Evolutionary conservation across 2,888 invertebrate genomes (phyloP).

Genomic region (Amblyteles armatorius): DNA sequence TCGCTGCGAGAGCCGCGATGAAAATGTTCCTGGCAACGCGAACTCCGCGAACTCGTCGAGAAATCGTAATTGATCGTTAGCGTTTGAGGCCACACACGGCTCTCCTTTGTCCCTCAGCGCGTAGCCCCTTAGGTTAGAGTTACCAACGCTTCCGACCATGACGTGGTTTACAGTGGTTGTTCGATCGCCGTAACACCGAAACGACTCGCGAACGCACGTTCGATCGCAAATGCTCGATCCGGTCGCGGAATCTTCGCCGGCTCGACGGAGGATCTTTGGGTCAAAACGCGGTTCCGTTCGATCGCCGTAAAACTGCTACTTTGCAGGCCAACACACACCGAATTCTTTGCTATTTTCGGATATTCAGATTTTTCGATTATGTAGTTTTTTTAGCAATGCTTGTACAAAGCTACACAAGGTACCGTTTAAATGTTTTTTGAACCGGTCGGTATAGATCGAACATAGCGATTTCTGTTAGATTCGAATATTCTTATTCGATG

Average conservation of each 20-base stretch:
- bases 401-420: too few relatives aligned
- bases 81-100: background rate
- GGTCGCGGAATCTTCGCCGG: background rate
- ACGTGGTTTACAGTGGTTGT: slow-evolving; percentile 72
- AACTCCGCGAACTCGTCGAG: background rate
- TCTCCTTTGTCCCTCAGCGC: slow-evolving; percentile 28
- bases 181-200: background rate
- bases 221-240: background rate
- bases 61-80: background rate
- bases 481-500: too few relatives aligned
- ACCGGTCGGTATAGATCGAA: too few relatives aligned
- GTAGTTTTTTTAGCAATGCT: too few relatives aligned
- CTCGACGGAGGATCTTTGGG: background rate
- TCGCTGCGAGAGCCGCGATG: background rate
- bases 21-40: background rate
- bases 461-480: too few relatives aligned
- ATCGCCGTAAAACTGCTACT: too few relatives aligned
- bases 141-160: slow-evolving; percentile 71
- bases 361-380: too few relatives aligned
- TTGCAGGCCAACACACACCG: too few relatives aligned
- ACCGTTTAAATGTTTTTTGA: too few relatives aligned
- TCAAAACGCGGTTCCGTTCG: too few relatives aligned
- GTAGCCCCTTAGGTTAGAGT: slow-evolving; percentile 74
- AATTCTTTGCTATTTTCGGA: too few relatives aligned
- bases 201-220: background rate